Conservation (phyloP, 2,888 invertebrate species). For the Gari tellinella region DNA sequence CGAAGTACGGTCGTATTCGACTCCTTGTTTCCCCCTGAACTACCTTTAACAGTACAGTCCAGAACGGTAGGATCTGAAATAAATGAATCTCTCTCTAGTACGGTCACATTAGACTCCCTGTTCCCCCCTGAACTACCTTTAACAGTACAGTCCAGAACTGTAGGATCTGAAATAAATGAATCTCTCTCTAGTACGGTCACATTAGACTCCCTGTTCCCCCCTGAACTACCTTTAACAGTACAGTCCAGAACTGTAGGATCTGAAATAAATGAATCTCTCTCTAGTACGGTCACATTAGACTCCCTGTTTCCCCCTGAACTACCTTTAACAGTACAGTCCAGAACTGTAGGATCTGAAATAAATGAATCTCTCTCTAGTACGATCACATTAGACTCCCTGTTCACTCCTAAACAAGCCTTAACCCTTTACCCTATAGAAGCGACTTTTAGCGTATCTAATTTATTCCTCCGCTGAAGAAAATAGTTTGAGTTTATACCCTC, state of each 20-base stretch:
- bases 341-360: slow-evolving; percentile 51
- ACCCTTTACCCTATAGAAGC: no score
- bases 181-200: neutral
- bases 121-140: no score
- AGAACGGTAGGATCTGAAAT: slow-evolving; percentile 56
- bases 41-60: slow-evolving; percentile 68
- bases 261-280: slow-evolving; percentile 46
- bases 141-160: no score
- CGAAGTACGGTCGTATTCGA: slow-evolving; percentile 69
- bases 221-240: no score
- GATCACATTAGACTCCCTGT: slow-evolving; percentile 71
- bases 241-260: slow-evolving; percentile 10
- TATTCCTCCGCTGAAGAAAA: no score
- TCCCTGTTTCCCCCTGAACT: slow-evolving; percentile 59
- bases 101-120: neutral
- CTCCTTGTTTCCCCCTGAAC: slow-evolving; percentile 59
- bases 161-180: slow-evolving; percentile 34
- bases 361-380: slow-evolving; percentile 53
- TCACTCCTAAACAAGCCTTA: no score
- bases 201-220: no score
- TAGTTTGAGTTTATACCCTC: no score
- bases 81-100: neutral
- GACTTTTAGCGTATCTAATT: no score
- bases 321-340: slow-evolving; percentile 69
- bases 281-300: slow-evolving; percentile 69